Evolutionary conservation across 2,888 invertebrate species (phyloP).

Genomic region (Melipona beecheii): DNA sequence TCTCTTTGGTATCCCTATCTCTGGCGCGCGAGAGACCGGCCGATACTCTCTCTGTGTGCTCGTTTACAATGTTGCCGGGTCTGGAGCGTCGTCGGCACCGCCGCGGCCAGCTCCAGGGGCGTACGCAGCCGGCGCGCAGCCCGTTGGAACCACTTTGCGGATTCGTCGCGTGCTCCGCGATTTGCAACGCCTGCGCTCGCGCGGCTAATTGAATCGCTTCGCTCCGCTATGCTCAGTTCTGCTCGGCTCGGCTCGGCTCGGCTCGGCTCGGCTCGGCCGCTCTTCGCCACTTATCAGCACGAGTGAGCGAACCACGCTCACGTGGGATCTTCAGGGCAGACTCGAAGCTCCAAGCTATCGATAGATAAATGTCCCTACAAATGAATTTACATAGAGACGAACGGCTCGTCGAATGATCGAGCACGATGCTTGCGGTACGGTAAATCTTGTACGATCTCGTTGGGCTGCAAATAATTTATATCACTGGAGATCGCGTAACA

Average conservation of each 20-base stretch:
- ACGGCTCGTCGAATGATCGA: not conserved
- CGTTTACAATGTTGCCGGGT: constrained; percentile 77
- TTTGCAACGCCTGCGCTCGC: constrained; percentile 62
- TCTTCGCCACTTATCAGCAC: not conserved
- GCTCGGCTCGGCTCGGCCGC: not conserved
- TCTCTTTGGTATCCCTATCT: constrained; percentile 44
- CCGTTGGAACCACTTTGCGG: constrained; percentile 63
- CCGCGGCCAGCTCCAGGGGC: constrained; percentile 63
- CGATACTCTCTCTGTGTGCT: constrained; percentile 45
- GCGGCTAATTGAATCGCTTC: constrained; percentile 67
- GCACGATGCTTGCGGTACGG: no score
- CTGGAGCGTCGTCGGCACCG: constrained; percentile 58
- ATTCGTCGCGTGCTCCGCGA: constrained; percentile 63
- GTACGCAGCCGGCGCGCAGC: constrained; percentile 64
- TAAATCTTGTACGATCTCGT: no score
- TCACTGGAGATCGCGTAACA: no score
- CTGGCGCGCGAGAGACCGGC: constrained; percentile 53
- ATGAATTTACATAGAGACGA: not conserved
- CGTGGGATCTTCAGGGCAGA: not conserved
- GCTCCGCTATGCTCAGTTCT: not conserved
- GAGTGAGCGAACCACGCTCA: not conserved
- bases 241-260: no score
- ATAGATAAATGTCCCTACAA: not conserved
- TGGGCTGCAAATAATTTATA: no score
- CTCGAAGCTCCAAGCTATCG: not conserved